Evolutionary conservation across 2,113 vertebrate genomes (phyloP).

Genomic region (Lampris incognitus): DNA sequence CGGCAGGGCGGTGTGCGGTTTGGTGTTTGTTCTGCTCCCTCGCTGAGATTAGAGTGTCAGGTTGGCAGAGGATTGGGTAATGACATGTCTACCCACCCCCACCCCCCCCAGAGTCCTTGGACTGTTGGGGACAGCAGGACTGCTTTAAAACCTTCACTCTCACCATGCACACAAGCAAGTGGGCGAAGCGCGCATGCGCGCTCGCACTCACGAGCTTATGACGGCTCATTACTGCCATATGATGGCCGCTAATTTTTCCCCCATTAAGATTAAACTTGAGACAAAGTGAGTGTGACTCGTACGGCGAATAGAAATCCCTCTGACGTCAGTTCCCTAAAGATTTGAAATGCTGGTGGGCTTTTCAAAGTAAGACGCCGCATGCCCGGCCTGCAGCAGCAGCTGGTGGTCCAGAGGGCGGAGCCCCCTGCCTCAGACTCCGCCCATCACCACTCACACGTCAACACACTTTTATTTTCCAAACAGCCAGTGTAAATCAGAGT

Average conservation of each 20-base stretch:
- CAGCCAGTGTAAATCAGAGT: slow-evolving; percentile 17
- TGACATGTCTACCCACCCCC: slow-evolving; percentile 66
- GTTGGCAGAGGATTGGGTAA: slow-evolving; percentile 77
- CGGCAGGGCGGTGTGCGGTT: slow-evolving; percentile 74
- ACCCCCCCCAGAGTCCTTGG: slow-evolving; percentile 68
- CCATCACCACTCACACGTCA: too few species aligned
- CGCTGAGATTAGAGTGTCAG: slow-evolving; percentile 74
- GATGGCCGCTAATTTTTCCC: too few species aligned
- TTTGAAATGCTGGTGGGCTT: slow-evolving; percentile 35
- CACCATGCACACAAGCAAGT: not conserved
- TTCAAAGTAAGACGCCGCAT: slow-evolving; percentile 61
- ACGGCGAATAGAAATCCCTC: slow-evolving; percentile 29
- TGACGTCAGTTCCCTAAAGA: not conserved
- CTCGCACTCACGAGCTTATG: slow-evolving; percentile 29
- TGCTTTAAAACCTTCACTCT: slow-evolving; percentile 49
- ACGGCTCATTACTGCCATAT: slow-evolving; percentile 9
- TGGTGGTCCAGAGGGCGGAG: slow-evolving; percentile 46
- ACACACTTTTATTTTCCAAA: too few species aligned
- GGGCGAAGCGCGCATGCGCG: not conserved
- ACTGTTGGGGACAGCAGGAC: slow-evolving; percentile 68
- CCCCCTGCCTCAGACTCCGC: too few species aligned
- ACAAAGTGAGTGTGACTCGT: slow-evolving; percentile 52
- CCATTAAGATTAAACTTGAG: slow-evolving; percentile 41
- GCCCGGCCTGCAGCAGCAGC: slow-evolving; percentile 57
- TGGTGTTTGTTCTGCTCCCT: slow-evolving; percentile 75